A percentile compares a stretch with the other conserved stretches of the same genome.
Conservation (phyloP, 2,888 invertebrate genomes). For the Stictocephala bisonia region DNA sequence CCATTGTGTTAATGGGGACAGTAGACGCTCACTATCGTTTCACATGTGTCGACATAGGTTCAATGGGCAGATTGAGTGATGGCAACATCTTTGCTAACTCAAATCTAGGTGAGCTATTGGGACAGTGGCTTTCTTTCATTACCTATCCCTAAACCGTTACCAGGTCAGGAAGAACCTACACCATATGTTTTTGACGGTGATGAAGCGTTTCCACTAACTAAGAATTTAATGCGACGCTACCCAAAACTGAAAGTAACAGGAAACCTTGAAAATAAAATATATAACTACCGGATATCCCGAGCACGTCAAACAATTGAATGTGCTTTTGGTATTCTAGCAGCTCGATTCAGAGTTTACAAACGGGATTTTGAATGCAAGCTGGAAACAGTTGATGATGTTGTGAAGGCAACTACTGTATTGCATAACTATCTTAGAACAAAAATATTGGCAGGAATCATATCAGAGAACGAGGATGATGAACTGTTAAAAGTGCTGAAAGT, state of each 20-base stretch:
- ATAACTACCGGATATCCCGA: slow-evolving; percentile 45
- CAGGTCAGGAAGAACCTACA: slow-evolving; percentile 29
- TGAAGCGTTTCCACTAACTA: slow-evolving; percentile 19
- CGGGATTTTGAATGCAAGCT: slow-evolving; percentile 12
- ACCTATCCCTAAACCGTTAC: slow-evolving; percentile 51
- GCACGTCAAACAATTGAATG: slow-evolving; percentile 35
- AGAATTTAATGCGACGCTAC: slow-evolving; percentile 30
- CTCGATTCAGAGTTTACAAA: slow-evolving; percentile 43
- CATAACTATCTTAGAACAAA: slow-evolving; percentile 12
- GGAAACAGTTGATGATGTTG: background rate
- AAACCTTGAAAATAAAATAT: slow-evolving; percentile 26
- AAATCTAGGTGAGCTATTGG: slow-evolving; percentile 52
- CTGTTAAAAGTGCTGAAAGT: too few relatives aligned
- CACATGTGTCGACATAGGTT: slow-evolving; percentile 58
- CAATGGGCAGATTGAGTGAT: slow-evolving; percentile 59
- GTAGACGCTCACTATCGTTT: slow-evolving; percentile 60
- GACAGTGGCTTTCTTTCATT: slow-evolving; percentile 47
- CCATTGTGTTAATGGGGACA: slow-evolving; percentile 59
- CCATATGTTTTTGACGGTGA: slow-evolving; percentile 36
- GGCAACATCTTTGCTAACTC: slow-evolving; percentile 57
- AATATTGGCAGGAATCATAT: background rate
- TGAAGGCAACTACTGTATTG: slow-evolving; percentile 25
- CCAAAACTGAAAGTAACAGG: slow-evolving; percentile 16
- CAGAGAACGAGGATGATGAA: too few relatives aligned
- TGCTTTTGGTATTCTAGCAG: slow-evolving; percentile 43